These are phyloP conservation scores for Corythornis vintsioides DNA, from an alignment of 2,113 vertebrate genomes.

Conservation along the genomic window DNA sequence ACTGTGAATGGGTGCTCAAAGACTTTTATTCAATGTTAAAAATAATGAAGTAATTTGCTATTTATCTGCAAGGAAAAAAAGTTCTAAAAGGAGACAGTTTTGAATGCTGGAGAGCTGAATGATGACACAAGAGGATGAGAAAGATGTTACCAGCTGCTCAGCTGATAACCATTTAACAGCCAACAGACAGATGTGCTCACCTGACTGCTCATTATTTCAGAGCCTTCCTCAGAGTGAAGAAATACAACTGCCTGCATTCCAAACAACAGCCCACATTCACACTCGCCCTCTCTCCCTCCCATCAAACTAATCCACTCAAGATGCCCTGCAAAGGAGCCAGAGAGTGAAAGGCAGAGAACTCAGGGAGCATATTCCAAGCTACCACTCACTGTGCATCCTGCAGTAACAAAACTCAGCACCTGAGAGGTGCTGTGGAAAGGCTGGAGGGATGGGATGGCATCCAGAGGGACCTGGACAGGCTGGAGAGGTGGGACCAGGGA, in stretches of 20 bases:
- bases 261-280: background rate
- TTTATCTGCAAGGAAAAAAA: background rate
- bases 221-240: background rate
- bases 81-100: background rate
- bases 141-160: background rate
- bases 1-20: background rate
- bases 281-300: background rate
- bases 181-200: background rate
- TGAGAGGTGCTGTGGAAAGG: no score
- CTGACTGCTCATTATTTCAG: background rate
- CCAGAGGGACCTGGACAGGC: no score
- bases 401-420: background rate
- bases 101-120: background rate
- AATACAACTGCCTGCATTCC: background rate
- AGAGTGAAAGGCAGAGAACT: background rate
- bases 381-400: accelerated
- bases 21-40: background rate
- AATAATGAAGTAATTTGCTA: background rate
- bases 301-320: background rate
- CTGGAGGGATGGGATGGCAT: no score
- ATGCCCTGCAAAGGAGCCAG: background rate
- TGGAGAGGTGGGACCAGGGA: no score
- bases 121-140: background rate
- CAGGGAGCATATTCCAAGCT: background rate
- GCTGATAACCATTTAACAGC: background rate